Evolutionary conservation across 2,888 invertebrate genomes (phyloP).

Genomic region (Poecilus cupreus): DNA sequence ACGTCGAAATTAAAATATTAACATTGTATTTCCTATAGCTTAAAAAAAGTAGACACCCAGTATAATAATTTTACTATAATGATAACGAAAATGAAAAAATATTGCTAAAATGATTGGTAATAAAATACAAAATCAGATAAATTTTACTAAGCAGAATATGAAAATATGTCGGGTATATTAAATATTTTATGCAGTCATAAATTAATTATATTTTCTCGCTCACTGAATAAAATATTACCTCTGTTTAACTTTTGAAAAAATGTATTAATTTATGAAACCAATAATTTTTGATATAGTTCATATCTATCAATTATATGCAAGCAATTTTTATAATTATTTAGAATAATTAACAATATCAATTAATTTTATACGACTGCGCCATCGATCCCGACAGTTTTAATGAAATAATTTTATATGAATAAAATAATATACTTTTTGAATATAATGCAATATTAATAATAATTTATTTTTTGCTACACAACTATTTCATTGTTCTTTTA

Average conservation of each 20-base stretch:
- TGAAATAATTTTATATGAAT: background rate
- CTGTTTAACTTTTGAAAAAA: background rate
- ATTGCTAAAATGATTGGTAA: too few relatives aligned
- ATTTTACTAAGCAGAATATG: background rate
- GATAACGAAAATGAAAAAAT: too few relatives aligned
- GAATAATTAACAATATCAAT: constrained; percentile 4
- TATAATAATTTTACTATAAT: too few relatives aligned
- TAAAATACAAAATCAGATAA: background rate
- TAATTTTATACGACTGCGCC: background rate
- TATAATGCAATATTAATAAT: background rate
- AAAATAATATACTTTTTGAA: background rate
- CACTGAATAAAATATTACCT: background rate
- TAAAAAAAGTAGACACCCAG: too few relatives aligned
- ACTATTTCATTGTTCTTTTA: background rate
- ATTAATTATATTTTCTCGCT: constrained; percentile 32
- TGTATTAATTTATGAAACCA: constrained; percentile 8
- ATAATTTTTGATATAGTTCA: constrained; percentile 36
- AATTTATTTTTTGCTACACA: background rate
- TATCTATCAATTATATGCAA: background rate
- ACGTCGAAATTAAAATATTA: too few relatives aligned
- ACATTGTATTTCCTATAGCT: too few relatives aligned
- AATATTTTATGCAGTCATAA: constrained; percentile 25
- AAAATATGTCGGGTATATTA: background rate
- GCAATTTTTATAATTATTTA: background rate
- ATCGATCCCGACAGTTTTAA: background rate